These are phyloP conservation scores for Phrixothrix hirtus DNA, from an alignment of 2,888 invertebrate genomes.

Conservation along the genomic window DNA sequence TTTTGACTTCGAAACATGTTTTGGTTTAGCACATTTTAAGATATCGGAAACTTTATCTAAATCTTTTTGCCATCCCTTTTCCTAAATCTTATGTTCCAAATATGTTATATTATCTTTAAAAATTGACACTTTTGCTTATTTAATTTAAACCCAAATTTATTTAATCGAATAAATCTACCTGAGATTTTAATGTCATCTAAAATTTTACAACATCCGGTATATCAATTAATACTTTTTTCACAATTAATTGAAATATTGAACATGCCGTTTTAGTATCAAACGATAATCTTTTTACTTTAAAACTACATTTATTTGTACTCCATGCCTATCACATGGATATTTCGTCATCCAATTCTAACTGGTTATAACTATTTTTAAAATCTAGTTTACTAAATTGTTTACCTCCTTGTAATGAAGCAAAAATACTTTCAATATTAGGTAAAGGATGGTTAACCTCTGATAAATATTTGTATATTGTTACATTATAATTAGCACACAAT, in stretches of 20 bases:
- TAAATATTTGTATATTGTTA: background rate
- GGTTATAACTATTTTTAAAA: background rate
- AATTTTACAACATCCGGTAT: constrained; percentile 26
- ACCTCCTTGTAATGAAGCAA: background rate
- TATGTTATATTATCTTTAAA: background rate
- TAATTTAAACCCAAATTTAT: constrained; percentile 4
- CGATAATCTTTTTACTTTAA: constrained; percentile 43
- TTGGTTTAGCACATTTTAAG: too few relatives aligned
- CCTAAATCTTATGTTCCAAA: background rate
- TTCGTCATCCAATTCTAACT: too few relatives aligned
- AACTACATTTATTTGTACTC: background rate
- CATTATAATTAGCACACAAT: background rate
- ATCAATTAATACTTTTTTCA: constrained; percentile 34
- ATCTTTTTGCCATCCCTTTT: background rate
- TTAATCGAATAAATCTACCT: background rate
- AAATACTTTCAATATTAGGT: background rate
- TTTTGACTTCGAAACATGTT: background rate
- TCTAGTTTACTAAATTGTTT: background rate
- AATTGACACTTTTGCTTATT: constrained; percentile 3
- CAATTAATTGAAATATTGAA: constrained; percentile 48
- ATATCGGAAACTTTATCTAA: too few relatives aligned
- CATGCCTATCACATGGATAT: background rate
- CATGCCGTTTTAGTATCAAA: constrained; percentile 49
- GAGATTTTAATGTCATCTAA: constrained; percentile 27
- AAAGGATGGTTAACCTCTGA: background rate